A percentile compares a stretch with the other conserved stretches of the same genome.
Conservation (phyloP, 2,113 vertebrate species). For the Lota lota region DNA sequence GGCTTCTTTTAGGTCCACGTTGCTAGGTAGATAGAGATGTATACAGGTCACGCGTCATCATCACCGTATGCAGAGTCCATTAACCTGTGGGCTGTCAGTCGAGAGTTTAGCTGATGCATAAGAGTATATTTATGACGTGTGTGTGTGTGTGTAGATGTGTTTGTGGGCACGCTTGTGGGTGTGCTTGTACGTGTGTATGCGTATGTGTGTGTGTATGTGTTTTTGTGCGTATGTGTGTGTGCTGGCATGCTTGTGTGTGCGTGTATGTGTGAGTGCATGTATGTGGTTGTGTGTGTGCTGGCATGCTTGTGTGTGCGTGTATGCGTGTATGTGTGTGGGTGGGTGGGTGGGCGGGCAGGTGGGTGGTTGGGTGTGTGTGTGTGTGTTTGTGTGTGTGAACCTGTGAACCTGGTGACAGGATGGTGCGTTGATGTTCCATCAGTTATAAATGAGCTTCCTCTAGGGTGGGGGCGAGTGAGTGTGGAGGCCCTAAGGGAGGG, state of each 20-base stretch:
- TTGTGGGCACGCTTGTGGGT: neutral
- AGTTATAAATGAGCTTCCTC: conserved; percentile 60
- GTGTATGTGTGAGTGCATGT: too few relatives aligned
- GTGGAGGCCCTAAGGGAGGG: neutral
- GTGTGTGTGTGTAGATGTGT: conserved; percentile 10
- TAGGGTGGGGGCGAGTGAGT: conserved; percentile 28
- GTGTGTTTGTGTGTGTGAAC: too few relatives aligned
- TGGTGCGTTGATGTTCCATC: conserved; percentile 40
- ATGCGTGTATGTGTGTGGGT: conserved; percentile 5
- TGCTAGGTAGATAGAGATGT: conserved; percentile 15
- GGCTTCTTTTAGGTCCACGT: conserved; percentile 11
- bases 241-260: too few relatives aligned
- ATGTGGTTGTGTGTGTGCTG: too few relatives aligned
- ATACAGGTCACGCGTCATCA: too few relatives aligned
- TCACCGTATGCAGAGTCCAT: conserved; percentile 52
- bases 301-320: too few relatives aligned
- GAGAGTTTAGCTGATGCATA: conserved; percentile 23
- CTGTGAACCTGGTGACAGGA: too few relatives aligned
- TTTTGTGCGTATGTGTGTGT: neutral
- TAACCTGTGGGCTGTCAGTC: conserved; percentile 43
- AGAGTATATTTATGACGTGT: conserved; percentile 23
- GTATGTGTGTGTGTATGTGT: neutral
- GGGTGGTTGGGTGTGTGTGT: conserved; percentile 17
- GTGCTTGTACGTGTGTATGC: neutral
- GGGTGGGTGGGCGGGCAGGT: too few relatives aligned